Evolutionary conservation across 2,797 vertebrate genomes (phyloP).

Genomic region (Cossypha polioptera): DNA sequence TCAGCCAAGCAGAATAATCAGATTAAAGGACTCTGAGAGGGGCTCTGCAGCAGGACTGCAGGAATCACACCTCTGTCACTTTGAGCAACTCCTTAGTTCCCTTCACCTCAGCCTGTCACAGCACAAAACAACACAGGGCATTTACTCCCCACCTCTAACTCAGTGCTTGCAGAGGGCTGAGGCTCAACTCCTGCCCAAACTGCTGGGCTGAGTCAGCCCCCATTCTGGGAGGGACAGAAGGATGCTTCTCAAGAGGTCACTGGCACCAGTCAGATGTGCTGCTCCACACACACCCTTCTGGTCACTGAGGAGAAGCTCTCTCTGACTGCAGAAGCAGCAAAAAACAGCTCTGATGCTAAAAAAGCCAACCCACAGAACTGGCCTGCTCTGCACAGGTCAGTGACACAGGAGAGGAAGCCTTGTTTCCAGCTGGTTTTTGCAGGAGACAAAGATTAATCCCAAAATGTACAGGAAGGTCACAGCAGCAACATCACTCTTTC

Average conservation of each 20-base stretch:
- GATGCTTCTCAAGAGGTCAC: background rate
- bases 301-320: background rate
- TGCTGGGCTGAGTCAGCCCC: background rate
- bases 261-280: background rate
- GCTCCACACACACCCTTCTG: background rate
- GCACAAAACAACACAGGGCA: background rate
- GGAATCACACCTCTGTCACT: background rate
- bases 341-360: background rate
- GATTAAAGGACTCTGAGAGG: background rate
- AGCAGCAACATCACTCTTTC: background rate
- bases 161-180: rapidly evolving
- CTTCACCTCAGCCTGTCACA: background rate
- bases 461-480: background rate
- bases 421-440: background rate
- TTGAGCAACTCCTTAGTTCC: background rate
- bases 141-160: background rate
- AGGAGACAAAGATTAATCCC: background rate
- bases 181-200: background rate
- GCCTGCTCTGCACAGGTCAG: background rate
- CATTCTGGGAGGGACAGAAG: background rate
- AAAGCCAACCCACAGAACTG: background rate
- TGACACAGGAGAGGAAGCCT: background rate
- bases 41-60: background rate
- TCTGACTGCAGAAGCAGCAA: background rate
- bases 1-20: background rate